Base-by-base conservation (phyloP, 2,113 vertebrate genomes). In the Psettodes erumei region DNA sequence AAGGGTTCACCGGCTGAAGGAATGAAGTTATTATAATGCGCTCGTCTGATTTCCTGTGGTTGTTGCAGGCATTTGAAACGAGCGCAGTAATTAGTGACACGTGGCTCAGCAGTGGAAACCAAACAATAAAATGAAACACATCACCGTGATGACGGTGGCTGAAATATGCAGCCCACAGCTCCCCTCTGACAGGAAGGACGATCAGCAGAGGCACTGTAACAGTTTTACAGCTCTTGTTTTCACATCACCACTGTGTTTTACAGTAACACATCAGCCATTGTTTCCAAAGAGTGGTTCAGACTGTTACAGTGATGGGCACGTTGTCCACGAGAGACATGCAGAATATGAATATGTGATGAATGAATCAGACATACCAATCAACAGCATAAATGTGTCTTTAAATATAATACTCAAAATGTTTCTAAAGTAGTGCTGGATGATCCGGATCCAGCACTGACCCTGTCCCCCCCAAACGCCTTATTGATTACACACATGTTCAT, bases 161-260 rank as follows among this genome's bases (percentile, higher is more conserved):
- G 48, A 56, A 56, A 11, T 32, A 35, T 27, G 11, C 12, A 27
- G 3, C 8, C 38, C 7, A 23, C 21, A 8, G 15, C 13, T 27
- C 23, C 15, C 25, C 45, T 15, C 15, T 8, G 50, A 74, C 76
- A 73, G 77, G 70, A 77, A 32, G 2, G n/a, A 65, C 45, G 62
- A 71, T 81, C 65, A 69, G 61, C 18, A 25, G 43, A 60, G 60
- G 21, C 15, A 75, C 75, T 11, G 19, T 82, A 71, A 88, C 85
- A 9, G 30, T 62, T 80, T 77, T 48, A 68, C 9, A 50, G 65
- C 70, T 37, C 43, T 78, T 77, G 27, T 68, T 77, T 54, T 10
- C 15, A 42, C 69, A 38, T 59, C 50, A 47, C 18, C 71, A 42
- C 63, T 50, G 42, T 25, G 30, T 71, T 81, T 65, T 62, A 85